A percentile compares a stretch with the other conserved stretches of the same genome.
Conservation (phyloP, 2,888 invertebrate genomes). For the Ormyrus nitidulus region DNA sequence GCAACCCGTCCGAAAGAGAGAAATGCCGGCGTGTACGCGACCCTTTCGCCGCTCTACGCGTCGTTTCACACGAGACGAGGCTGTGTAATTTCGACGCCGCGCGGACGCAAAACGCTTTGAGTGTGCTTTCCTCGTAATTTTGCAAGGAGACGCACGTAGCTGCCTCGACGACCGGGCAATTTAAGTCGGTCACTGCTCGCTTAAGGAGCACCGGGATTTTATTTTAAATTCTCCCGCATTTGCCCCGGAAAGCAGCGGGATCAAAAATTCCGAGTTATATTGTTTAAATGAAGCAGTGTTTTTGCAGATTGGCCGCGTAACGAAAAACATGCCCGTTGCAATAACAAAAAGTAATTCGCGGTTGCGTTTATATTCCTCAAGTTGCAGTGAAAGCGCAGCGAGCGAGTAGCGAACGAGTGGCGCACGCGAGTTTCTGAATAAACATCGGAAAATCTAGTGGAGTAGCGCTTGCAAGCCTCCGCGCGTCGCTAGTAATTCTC, state of each 20-base stretch:
- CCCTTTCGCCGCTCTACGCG: background rate
- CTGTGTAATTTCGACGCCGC: conserved; percentile 16
- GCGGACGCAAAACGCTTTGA: background rate
- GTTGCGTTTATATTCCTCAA: background rate
- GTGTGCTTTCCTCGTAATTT: conserved; percentile 12
- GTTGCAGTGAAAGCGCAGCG: background rate
- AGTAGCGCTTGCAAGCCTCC: conserved; percentile 10
- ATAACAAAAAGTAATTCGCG: conserved; percentile 26
- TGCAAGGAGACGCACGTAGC: background rate
- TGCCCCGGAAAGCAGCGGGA: too few species aligned
- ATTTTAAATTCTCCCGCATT: too few species aligned
- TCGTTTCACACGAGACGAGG: background rate
- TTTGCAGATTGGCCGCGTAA: too few species aligned
- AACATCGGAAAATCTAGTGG: conserved; percentile 29
- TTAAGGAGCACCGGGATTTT: too few species aligned
- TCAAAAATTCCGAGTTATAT: too few species aligned
- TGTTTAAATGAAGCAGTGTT: too few species aligned
- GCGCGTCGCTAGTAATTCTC: conserved; percentile 25
- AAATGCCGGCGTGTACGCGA: background rate
- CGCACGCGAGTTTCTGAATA: conserved; percentile 23
- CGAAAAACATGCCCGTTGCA: background rate
- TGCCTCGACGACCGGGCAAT: background rate
- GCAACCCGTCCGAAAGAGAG: conserved; percentile 30
- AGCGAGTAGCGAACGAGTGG: background rate
- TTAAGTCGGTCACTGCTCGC: conserved; percentile 1